A percentile compares a stretch with the other conserved stretches of the same genome.
Evolutionary conservation across 2,797 vertebrate genomes (phyloP).

Genomic region (Macroramphosus scolopax): DNA sequence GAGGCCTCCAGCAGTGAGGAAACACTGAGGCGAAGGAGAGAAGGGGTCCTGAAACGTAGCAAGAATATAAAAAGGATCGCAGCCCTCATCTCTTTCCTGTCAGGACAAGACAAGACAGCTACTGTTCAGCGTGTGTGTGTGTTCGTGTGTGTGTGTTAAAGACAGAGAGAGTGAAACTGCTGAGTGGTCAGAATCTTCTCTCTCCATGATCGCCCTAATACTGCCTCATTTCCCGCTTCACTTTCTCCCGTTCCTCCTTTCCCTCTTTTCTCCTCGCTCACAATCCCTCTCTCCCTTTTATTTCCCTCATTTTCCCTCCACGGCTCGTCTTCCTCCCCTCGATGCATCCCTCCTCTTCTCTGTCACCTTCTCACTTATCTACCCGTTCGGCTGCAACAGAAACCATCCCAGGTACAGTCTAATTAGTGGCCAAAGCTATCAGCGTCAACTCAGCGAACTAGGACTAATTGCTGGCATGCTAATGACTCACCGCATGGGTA

Average conservation of each 20-base stretch:
- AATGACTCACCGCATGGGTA: slow-evolving; percentile 96
- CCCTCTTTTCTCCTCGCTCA: slow-evolving; percentile 35
- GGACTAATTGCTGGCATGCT: slow-evolving; percentile 74
- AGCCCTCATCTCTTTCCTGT: slow-evolving; percentile 68
- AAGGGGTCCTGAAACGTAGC: slow-evolving; percentile 58
- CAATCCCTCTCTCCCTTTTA: slow-evolving; percentile 21
- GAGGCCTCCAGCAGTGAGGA: slow-evolving; percentile 39
- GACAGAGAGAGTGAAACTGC: slow-evolving; percentile 61
- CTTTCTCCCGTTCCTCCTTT: slow-evolving; percentile 47
- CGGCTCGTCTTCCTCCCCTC: slow-evolving; percentile 30
- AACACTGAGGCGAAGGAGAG: slow-evolving; percentile 54
- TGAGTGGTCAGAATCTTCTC: slow-evolving; percentile 73
- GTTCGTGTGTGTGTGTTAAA: slow-evolving; percentile 33
- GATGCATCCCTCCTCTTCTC: slow-evolving; percentile 48
- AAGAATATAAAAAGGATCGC: slow-evolving; percentile 70
- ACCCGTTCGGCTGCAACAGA: slow-evolving; percentile 66
- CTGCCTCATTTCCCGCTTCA: slow-evolving; percentile 75
- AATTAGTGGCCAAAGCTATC: slow-evolving; percentile 75
- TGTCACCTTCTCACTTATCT: slow-evolving; percentile 80
- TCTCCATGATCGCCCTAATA: slow-evolving; percentile 74
- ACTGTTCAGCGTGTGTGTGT: slow-evolving; percentile 56
- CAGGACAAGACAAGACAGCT: slow-evolving; percentile 69
- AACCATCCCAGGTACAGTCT: slow-evolving; percentile 73
- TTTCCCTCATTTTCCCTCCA: slow-evolving; percentile 28
- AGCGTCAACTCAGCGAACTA: slow-evolving; percentile 63